A percentile compares a stretch with the other conserved stretches of the same genome.
Evolutionary conservation across 2,888 invertebrate genomes (phyloP).

Genomic region (Drosophila antonietae): DNA sequence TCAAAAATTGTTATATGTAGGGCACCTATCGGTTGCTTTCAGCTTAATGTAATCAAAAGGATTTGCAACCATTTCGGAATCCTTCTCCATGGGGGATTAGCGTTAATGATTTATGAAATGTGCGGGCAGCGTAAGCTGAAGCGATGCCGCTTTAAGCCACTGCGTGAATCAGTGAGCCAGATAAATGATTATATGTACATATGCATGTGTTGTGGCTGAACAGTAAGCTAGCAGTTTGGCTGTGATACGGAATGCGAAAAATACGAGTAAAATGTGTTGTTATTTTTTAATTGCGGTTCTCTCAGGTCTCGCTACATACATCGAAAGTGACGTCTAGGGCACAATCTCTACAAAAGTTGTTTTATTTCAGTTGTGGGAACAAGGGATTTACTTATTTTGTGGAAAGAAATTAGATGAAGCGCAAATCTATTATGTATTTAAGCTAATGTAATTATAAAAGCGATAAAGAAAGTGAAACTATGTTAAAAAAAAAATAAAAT

Average conservation of each 20-base stretch:
- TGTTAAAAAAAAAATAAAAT: background rate
- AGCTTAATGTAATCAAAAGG: conserved; percentile 48
- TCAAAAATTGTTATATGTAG: background rate
- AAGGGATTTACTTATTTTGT: conserved; percentile 14
- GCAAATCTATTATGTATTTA: conserved; percentile 5
- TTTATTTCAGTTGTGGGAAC: conserved; percentile 23
- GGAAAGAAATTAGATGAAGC: conserved; percentile 13
- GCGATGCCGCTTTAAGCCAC: conserved; percentile 50
- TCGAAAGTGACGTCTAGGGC: conserved; percentile 77
- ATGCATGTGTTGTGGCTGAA: conserved; percentile 14
- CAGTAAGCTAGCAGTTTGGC: conserved; percentile 20
- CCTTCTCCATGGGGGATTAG: conserved; percentile 55
- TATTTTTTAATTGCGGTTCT: conserved; percentile 1
- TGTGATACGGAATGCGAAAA: conserved; percentile 23
- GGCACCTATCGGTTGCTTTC: conserved; percentile 4
- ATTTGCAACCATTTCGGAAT: conserved; percentile 35
- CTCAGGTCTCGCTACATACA: conserved; percentile 64
- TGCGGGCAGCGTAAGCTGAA: conserved; percentile 51
- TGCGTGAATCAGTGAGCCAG: conserved; percentile 28
- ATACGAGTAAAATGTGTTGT: conserved; percentile 17
- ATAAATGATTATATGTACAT: conserved; percentile 29
- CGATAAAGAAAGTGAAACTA: conserved; percentile 4
- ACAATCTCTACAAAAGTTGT: conserved; percentile 66
- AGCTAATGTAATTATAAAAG: conserved; percentile 9
- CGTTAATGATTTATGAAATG: conserved; percentile 71